phyloP scores from a whole-genome alignment of 1,140 invertebrate genomes.

The Drosophila lacertosa region DNA sequence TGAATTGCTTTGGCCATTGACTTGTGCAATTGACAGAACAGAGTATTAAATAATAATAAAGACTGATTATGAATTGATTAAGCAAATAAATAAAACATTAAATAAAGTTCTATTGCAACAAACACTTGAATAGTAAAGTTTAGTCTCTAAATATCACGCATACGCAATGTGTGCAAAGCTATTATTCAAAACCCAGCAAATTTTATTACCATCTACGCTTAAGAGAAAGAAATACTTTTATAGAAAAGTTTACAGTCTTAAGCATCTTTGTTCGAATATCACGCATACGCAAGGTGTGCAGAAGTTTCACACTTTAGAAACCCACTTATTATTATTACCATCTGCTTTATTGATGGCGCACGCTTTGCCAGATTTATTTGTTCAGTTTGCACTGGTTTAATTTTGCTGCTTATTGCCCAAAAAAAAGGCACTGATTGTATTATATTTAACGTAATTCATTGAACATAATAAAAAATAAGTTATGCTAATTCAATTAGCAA shows the following conservation, averaged over 20 bases:
- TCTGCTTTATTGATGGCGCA: conserved; percentile 2
- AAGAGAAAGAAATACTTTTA: no score
- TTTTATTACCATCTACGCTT: no score
- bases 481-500: conserved; percentile 30
- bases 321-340: not conserved
- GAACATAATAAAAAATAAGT: not conserved
- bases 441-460: conserved; percentile 22
- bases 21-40: conserved; percentile 21
- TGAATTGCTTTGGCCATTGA: conserved; percentile 32
- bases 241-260: no score
- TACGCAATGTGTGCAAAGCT: not conserved
- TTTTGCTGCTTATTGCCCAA: not conserved
- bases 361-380: not conserved
- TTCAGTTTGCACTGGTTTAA: not conserved
- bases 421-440: conserved; percentile 4
- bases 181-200: no score
- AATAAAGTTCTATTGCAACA: no score
- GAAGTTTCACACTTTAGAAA: no score
- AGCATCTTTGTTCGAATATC: no score
- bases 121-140: no score
- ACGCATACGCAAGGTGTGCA: no score
- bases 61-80: no score
- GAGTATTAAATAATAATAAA: no score
- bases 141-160: not conserved
- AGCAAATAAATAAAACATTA: no score